Evolutionary conservation across 2,113 vertebrate species (phyloP).

Genomic region (Zingel zingel): DNA sequence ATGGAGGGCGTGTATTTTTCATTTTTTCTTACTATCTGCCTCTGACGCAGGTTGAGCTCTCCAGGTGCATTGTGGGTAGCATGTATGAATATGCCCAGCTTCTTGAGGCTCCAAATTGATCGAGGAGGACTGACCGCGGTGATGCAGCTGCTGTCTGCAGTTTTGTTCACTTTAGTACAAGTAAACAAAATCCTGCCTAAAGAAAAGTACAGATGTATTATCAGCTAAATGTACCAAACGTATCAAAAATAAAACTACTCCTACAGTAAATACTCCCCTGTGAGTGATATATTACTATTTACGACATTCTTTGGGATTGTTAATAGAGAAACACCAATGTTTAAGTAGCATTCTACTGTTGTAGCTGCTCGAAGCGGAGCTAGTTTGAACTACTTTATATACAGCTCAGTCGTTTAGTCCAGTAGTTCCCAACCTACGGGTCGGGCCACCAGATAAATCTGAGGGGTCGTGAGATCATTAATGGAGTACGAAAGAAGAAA

Average conservation of each 20-base stretch:
- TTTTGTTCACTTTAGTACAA: background rate
- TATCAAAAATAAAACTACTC: background rate
- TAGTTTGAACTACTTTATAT: background rate
- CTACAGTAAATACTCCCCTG: background rate
- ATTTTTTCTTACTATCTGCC: conserved; percentile 54
- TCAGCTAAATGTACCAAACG: background rate
- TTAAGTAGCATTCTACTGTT: background rate
- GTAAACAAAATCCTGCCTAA: conserved; percentile 1
- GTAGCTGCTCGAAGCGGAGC: background rate
- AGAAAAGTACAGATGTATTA: background rate
- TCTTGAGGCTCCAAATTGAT: conserved; percentile 60
- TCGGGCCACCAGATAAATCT: background rate
- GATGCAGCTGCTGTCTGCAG: conserved; percentile 57
- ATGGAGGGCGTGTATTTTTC: conserved; percentile 58
- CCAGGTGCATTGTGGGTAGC: conserved; percentile 81
- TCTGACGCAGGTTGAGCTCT: conserved; percentile 75
- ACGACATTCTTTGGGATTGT: background rate
- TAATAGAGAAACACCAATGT: background rate
- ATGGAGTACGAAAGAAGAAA: background rate
- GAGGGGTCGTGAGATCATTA: background rate
- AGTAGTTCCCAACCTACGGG: background rate
- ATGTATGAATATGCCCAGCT: conserved; percentile 44
- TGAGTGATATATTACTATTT: background rate
- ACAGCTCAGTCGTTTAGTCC: background rate
- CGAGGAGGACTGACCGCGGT: conserved; percentile 32